These are phyloP conservation scores for Ophion costatus DNA, from an alignment of 2,888 invertebrate genomes.

Conservation along the genomic window DNA sequence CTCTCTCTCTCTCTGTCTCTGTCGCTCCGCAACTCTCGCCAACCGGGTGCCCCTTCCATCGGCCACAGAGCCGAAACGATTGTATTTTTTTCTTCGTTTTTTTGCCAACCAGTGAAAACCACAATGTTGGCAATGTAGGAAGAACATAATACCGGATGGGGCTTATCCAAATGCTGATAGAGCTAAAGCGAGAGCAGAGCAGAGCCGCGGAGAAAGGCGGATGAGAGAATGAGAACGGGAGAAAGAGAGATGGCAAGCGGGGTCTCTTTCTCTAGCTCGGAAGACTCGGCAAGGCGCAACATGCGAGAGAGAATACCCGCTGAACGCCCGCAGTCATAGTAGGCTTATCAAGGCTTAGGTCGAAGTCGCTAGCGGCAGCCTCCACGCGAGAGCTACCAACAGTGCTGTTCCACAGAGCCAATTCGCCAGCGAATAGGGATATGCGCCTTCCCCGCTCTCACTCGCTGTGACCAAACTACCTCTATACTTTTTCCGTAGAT, in stretches of 20 bases:
- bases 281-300: constrained; percentile 17
- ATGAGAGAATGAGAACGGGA: background rate
- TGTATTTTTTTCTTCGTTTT: constrained; percentile 47
- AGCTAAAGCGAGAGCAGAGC: constrained; percentile 68
- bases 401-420: constrained; percentile 42
- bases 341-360: constrained; percentile 77
- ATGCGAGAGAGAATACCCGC: constrained; percentile 71
- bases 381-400: constrained; percentile 32
- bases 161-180: constrained; percentile 80
- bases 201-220: constrained; percentile 41
- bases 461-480: constrained; percentile 33
- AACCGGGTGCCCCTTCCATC: constrained; percentile 45
- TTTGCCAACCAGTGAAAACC: constrained; percentile 66
- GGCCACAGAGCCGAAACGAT: constrained; percentile 40
- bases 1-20: constrained; percentile 16
- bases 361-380: constrained; percentile 45
- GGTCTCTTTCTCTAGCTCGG: constrained; percentile 24
- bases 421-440: constrained; percentile 43
- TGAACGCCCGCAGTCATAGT: constrained; percentile 74
- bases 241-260: constrained; percentile 66
- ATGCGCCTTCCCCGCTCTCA: constrained; percentile 25
- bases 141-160: constrained; percentile 77
- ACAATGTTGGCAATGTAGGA: constrained; percentile 75
- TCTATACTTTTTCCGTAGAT: background rate
- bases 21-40: background rate